Evolutionary conservation across 2,888 invertebrate species (phyloP).

Genomic region (Chromoteleia sp.): DNA sequence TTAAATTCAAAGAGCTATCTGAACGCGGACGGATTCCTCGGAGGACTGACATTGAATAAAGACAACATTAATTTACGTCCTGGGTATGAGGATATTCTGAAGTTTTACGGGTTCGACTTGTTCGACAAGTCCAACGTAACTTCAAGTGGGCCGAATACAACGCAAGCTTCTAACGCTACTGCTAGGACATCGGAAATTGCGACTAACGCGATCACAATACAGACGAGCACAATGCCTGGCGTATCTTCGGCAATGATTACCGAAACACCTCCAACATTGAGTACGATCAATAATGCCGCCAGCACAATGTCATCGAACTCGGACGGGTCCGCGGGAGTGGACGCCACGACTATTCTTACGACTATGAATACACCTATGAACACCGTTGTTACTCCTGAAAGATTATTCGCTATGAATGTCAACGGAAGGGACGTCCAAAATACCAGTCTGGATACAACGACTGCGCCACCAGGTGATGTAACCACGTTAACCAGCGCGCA

Average conservation of each 20-base stretch:
- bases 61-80: constrained; percentile 91
- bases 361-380: constrained; percentile 29
- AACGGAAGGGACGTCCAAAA: constrained; percentile 6
- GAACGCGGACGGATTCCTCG: constrained; percentile 92
- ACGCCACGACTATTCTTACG: constrained; percentile 19
- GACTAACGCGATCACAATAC: constrained; percentile 52
- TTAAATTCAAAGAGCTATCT: constrained; percentile 88
- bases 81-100: constrained; percentile 90
- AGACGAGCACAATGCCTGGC: constrained; percentile 43
- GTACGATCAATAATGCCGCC: constrained; percentile 66
- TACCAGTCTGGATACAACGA: not conserved
- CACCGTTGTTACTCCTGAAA: constrained; percentile 23
- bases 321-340: constrained; percentile 12
- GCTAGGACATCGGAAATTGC: constrained; percentile 49
- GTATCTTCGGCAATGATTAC: constrained; percentile 52
- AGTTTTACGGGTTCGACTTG: constrained; percentile 93
- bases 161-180: constrained; percentile 36
- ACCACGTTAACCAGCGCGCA: not conserved
- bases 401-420: constrained; percentile 32
- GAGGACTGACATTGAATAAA: constrained; percentile 91
- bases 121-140: constrained; percentile 70
- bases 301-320: constrained; percentile 66
- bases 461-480: not conserved
- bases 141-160: constrained; percentile 30
- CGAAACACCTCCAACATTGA: constrained; percentile 44